phyloP scores from a whole-genome alignment of 2,113 vertebrate species.

The Gasterosteus nipponicus region DNA sequence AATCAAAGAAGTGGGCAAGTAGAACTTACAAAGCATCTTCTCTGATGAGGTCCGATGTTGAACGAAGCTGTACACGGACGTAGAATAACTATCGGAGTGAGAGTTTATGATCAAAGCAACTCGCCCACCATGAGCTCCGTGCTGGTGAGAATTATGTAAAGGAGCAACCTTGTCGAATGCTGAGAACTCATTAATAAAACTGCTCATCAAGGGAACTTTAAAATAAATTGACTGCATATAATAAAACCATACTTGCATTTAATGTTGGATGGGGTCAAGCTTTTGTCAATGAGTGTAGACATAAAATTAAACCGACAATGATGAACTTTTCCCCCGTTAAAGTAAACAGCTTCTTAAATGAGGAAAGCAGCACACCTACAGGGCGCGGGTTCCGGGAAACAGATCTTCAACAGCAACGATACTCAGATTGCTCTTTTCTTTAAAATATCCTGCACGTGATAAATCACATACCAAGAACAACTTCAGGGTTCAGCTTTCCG shows the following conservation, averaged over 20 bases:
- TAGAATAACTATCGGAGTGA: constrained; percentile 10
- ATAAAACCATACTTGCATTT: constrained; percentile 12
- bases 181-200: not conserved
- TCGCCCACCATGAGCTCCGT: constrained; percentile 11
- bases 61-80: not conserved
- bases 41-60: not conserved
- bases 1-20: not conserved
- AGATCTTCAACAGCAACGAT: not conserved
- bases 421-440: not conserved
- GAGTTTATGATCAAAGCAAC: constrained; percentile 43
- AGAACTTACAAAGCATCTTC: not conserved
- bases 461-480: constrained; percentile 17
- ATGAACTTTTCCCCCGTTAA: not conserved
- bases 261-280: constrained; percentile 17
- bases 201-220: not conserved
- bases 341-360: not conserved
- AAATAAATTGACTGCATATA: not conserved
- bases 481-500: constrained; percentile 24
- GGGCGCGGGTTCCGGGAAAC: not conserved
- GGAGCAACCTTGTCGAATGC: not conserved
- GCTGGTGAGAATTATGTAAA: constrained; percentile 24
- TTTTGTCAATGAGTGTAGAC: constrained; percentile 9
- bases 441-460: constrained; percentile 2
- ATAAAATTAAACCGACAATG: constrained; percentile 8
- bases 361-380: not conserved